Conservation (phyloP, 2,888 invertebrate genomes). For the Amphipyra tragopoginis region DNA sequence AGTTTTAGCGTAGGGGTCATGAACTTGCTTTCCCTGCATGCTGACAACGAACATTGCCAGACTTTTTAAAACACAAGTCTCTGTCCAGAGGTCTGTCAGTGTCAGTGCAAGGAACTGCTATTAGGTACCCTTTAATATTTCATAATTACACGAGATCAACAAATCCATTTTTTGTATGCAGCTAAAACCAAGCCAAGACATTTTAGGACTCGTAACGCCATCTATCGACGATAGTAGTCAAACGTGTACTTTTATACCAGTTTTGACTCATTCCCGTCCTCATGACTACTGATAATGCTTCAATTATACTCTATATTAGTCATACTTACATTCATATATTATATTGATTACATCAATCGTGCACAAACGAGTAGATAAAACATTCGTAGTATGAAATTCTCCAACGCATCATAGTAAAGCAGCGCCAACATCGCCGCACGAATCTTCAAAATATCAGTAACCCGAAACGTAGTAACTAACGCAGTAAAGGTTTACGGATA, state of each 20-base stretch:
- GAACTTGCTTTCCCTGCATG: too few species aligned
- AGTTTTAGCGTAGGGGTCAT: too few species aligned
- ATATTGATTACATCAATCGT: too few species aligned
- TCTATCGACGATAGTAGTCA: constrained; percentile 36
- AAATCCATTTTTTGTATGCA: too few species aligned
- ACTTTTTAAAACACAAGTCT: too few species aligned
- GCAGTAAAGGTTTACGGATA: constrained; percentile 13
- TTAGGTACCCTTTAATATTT: too few species aligned
- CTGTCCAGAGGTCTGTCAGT: too few species aligned
- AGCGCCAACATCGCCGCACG: constrained; percentile 4
- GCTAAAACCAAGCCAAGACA: neutral
- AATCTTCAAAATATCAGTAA: constrained; percentile 8
- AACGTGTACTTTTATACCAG: neutral
- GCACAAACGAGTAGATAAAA: too few species aligned
- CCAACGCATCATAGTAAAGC: neutral
- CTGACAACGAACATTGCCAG: too few species aligned
- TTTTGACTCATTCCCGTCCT: neutral
- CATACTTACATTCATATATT: too few species aligned
- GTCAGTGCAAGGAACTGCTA: too few species aligned
- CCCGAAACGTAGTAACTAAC: constrained; percentile 1
- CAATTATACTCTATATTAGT: neutral
- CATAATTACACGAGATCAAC: too few species aligned
- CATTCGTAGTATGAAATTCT: neutral
- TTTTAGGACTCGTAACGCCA: constrained; percentile 56
- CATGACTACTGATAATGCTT: neutral